Evolutionary conservation across 1,140 invertebrate species (phyloP).

Genomic region (Sitophilus oryzae): DNA sequence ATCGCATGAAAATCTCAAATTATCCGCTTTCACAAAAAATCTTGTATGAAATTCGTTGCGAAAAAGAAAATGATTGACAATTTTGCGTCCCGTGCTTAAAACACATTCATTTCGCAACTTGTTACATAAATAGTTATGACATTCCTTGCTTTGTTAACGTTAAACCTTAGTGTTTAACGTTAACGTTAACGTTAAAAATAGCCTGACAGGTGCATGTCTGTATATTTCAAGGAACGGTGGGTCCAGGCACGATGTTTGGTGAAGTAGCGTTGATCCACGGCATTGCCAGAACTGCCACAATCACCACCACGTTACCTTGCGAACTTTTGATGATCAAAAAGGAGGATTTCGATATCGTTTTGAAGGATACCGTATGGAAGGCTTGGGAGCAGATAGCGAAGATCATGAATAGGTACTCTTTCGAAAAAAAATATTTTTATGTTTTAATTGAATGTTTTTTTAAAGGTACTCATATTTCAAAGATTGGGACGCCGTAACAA

Average conservation of each 20-base stretch:
- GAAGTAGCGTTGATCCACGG: conserved; percentile 57
- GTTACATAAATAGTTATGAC: no score
- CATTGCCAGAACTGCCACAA: conserved; percentile 52
- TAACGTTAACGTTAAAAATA: no score
- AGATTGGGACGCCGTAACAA: conserved; percentile 50
- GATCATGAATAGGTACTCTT: conserved; percentile 43
- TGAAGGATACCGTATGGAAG: conserved; percentile 50
- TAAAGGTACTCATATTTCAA: conserved; percentile 58
- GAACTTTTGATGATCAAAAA: conserved; percentile 35
- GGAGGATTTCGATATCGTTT: conserved; percentile 52
- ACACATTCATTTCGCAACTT: no score
- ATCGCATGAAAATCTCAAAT: no score
- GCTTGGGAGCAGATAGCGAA: conserved; percentile 55
- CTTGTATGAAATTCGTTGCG: no score
- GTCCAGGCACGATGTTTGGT: conserved; percentile 55
- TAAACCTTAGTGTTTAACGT: no score
- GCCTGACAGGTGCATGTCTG: no score
- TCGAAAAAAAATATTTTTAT: not conserved
- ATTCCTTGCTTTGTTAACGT: no score
- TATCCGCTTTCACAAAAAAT: no score
- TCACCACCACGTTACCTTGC: conserved; percentile 45
- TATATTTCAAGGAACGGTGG: conserved; percentile 31
- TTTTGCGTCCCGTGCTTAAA: no score
- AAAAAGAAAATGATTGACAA: no score
- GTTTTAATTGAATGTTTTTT: not conserved